Conservation (phyloP, 2,797 vertebrate species). For the Rachycentron canadum region DNA sequence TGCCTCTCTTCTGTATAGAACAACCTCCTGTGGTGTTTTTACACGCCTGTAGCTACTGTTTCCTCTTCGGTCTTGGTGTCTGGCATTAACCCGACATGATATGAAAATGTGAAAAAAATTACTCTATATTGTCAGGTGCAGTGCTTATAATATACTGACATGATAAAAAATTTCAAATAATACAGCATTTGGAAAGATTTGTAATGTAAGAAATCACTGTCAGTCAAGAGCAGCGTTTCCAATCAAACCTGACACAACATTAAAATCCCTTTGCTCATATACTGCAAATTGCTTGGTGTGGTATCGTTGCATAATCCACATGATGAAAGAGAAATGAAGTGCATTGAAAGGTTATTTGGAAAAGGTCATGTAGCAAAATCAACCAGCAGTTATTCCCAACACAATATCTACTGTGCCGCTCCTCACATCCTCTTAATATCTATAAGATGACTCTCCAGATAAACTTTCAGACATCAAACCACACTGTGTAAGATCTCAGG, state of each 20-base stretch:
- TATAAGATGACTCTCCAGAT: neutral
- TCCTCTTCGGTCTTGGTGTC: conserved; percentile 2
- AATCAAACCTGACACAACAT: conserved; percentile 12
- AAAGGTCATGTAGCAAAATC: conserved; percentile 41
- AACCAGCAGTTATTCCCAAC: conserved; percentile 27
- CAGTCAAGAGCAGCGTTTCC: conserved; percentile 2
- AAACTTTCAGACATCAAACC: neutral
- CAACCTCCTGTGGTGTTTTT: conserved; percentile 6
- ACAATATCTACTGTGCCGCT: conserved; percentile 7
- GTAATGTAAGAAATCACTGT: conserved; percentile 2
- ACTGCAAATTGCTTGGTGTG: conserved; percentile 16
- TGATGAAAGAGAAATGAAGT: neutral
- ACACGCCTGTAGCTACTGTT: neutral
- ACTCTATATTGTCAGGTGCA: neutral
- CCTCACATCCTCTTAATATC: conserved; percentile 1
- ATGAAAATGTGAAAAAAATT: neutral
- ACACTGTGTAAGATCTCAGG: neutral
- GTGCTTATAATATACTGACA: neutral
- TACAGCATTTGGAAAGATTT: neutral
- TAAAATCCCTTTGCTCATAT: conserved; percentile 23
- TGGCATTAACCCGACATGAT: neutral
- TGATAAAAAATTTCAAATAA: neutral
- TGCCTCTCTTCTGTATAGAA: neutral
- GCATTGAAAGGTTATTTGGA: conserved; percentile 17
- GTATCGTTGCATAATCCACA: conserved; percentile 7